phyloP scores from a whole-genome alignment of 2,797 vertebrate genomes.

The Cossypha heuglini region DNA sequence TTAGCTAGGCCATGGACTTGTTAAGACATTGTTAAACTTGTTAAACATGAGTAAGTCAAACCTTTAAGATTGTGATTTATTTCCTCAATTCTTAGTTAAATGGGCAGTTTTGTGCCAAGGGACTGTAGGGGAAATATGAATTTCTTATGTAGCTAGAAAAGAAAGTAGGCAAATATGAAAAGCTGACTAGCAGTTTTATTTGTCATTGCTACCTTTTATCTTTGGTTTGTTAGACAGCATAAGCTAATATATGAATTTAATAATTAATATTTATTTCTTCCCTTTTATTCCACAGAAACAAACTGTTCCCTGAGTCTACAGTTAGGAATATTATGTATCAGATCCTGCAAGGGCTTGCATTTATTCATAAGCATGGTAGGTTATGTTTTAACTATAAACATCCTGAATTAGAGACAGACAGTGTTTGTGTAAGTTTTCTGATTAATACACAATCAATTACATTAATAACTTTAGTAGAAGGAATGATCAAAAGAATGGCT shows the following conservation, averaged over 20 bases:
- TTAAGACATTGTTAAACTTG: background rate
- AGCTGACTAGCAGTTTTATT: background rate
- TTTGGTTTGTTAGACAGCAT: background rate
- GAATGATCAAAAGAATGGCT: background rate
- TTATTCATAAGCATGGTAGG: constrained; percentile 84
- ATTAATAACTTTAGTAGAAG: background rate
- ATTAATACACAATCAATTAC: background rate
- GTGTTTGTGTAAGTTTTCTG: background rate
- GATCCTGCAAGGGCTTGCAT: constrained; percentile 83
- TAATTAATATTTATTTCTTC: background rate
- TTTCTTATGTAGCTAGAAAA: background rate
- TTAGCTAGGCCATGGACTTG: background rate
- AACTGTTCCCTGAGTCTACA: constrained; percentile 80
- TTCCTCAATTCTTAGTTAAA: background rate
- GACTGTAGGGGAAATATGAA: background rate
- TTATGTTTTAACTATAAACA: background rate
- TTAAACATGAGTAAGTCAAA: background rate
- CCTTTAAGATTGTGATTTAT: background rate
- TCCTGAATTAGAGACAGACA: background rate
- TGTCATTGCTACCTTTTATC: background rate
- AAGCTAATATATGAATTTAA: background rate
- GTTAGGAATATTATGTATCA: constrained; percentile 85
- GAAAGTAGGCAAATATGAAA: background rate
- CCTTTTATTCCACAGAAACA: constrained; percentile 70
- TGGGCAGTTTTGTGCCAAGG: background rate